A percentile compares a stretch with the other conserved stretches of the same genome.
Evolutionary conservation across 2,888 invertebrate species (phyloP).

Genomic region (Drosophila dives): DNA sequence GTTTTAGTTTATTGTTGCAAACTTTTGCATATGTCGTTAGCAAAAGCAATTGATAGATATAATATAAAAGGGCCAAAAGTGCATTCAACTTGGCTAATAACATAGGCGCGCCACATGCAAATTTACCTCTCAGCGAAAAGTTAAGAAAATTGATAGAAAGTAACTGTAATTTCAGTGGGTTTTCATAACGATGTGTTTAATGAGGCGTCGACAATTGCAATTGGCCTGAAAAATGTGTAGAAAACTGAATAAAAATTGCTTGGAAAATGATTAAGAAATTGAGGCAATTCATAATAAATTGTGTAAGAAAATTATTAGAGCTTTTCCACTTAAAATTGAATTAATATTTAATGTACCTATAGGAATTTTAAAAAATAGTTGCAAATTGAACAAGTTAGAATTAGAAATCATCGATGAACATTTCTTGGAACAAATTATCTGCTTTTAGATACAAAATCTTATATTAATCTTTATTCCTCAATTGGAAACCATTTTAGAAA

Average conservation of each 20-base stretch:
- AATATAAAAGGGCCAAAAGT: constrained; percentile 33
- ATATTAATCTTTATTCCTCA: no score
- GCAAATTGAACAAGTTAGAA: neutral
- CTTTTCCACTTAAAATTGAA: neutral
- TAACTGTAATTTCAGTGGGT: neutral
- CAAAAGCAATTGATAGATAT: constrained; percentile 24
- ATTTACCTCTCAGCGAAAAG: neutral
- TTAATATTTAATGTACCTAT: neutral
- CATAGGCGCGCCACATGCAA: constrained; percentile 15
- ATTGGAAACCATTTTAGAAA: no score
- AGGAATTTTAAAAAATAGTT: neutral
- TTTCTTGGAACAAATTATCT: neutral
- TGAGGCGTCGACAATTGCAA: neutral
- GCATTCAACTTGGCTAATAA: constrained; percentile 52
- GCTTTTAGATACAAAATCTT: no score
- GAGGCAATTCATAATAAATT: neutral
- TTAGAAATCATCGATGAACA: neutral
- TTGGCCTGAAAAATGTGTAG: neutral
- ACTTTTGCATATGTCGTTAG: constrained; percentile 42
- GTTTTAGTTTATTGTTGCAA: constrained; percentile 45
- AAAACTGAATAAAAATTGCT: neutral
- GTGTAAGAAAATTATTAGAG: neutral
- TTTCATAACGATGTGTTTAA: neutral
- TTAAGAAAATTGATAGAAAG: constrained; percentile 32
- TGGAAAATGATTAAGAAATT: neutral